phyloP scores from a whole-genome alignment of 2,113 vertebrate genomes.

The Campylomormyrus tamandua region DNA sequence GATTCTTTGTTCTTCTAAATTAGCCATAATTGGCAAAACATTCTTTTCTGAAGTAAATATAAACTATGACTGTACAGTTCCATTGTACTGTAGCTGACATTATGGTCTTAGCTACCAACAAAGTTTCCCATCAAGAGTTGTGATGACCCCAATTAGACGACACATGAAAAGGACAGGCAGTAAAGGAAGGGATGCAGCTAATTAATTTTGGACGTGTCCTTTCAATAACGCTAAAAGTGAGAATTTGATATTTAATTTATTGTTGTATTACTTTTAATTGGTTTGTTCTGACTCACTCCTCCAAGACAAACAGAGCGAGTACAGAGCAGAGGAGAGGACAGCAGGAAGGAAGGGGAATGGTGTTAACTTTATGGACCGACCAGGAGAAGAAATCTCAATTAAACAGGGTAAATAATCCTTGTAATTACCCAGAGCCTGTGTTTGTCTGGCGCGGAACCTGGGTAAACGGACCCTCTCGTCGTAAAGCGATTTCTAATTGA shows the following conservation, averaged over 20 bases:
- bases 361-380: conserved; percentile 65
- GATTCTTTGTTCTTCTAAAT: not conserved
- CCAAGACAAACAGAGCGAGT: conserved; percentile 40
- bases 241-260: not conserved
- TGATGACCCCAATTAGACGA: not conserved
- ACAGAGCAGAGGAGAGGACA: conserved; percentile 48
- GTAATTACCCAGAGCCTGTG: conserved; percentile 62
- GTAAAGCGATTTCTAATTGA: conserved; percentile 62
- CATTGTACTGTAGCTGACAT: not conserved
- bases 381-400: conserved; percentile 63
- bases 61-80: not conserved
- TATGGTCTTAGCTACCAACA: not conserved
- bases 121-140: not conserved
- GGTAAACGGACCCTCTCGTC: conserved; percentile 63
- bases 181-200: conserved; percentile 19
- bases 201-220: not conserved
- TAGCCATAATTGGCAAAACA: not conserved
- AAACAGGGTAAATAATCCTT: conserved; percentile 71
- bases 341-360: conserved; percentile 17
- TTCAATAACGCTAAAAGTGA: conserved; percentile 32
- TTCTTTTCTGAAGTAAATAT: not conserved
- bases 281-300: not conserved
- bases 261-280: not conserved
- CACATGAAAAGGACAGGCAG: conserved; percentile 5
- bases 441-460: conserved; percentile 59